Base-by-base conservation (phyloP, 1,140 invertebrate species). In the Penaeus japonicus region DNA sequence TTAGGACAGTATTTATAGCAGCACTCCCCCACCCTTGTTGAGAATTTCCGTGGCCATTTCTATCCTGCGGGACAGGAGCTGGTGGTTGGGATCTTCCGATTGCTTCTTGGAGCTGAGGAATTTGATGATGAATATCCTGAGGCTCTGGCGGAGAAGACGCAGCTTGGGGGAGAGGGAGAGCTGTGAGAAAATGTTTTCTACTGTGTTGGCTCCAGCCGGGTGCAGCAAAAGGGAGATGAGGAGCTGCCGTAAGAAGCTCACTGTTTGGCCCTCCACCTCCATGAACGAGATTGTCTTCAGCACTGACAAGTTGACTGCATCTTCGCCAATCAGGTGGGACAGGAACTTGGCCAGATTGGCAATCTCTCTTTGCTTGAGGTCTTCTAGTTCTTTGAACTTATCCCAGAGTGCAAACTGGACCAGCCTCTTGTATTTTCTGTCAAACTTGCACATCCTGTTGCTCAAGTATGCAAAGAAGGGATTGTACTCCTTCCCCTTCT, bases 391-490 rank as follows among this genome's bases (percentile, higher is more conserved):
- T 92, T 98, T 97, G 24, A 99, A 95, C 92, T 96, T 96, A 93
- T 99, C 98, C 98, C 98, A 99, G 12, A 97, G 92, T 24, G 95
- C 94, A 92, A 95, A 99, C 92, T 99, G 97, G 77, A 98, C 94
- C 0, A 96, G 96, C 85, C 98, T 94, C 32, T 90, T 89, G 89
- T 87, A 91, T 39, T 91, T 92, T 27, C 90, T 77, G 53, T 91
- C 90, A 87, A 89, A 88, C 27, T 78, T 78, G 59, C 78, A 89
- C 77, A 90, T 86, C 70, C 83, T 87, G 53, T 75, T 73, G 7
- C 79, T 47, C 7, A 91, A 54, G 82, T 96, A 93, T 0, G 95
- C 94, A 92, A 99, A 99, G 93, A 96, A 99, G 2, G 96, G 96
- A 94, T 99, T 99, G 91, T 95, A 97, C 0, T 92, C 92, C 89